Evolutionary conservation across 1,140 invertebrate species (phyloP), one percentile per base, ranked within the genome.

Genomic region (Drosophila nasuta): DNA sequence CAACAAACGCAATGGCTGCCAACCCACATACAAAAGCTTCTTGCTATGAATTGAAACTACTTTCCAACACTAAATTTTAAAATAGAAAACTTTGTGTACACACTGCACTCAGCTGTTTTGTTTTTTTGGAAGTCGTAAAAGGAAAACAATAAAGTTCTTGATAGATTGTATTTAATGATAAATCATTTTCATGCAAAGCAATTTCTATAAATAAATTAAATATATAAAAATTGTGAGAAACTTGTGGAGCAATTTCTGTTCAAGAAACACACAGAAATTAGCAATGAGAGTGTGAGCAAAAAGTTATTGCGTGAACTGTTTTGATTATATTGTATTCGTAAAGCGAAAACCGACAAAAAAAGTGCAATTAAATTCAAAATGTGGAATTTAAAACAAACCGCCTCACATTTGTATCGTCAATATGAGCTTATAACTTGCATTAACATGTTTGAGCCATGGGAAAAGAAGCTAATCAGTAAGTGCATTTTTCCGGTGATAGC

Each of bases 361-460:
- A 17, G 13, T 28, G 11, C 51, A 62, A 58, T 57, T n/a, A 11
- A 11, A 1, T 48, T 15, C 2, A 82, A 69, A 64, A 91, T 91
- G 90, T 66, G 87, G 11, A 77, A 92, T 38, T 43, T 86, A 2
- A 92, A 91, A 45, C 79, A 91, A 28, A 58, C 75, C 13, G 74
- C 82, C 1, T 46, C 65, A 2, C 70, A 90, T 33, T 74, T 88
- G 10, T 92, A 92, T 46, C 74, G 90, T 5, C 88, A 92, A 60
- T 92, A 92, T 58, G 91, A 92, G 41, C 66, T 87, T 33, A 66
- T 89, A 2, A 92, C 91, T 1, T 91, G 91, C 71, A 78, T 87
- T 0, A 80, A 91, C 33, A 92, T 92, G 91, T 90, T 92, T n/a
- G 91, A 92, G 60, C 91, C 91, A 5, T 92, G 91, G 91, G 91